Conservation (phyloP, 2,797 vertebrate species). For the Syngnathus rostellatus region DNA sequence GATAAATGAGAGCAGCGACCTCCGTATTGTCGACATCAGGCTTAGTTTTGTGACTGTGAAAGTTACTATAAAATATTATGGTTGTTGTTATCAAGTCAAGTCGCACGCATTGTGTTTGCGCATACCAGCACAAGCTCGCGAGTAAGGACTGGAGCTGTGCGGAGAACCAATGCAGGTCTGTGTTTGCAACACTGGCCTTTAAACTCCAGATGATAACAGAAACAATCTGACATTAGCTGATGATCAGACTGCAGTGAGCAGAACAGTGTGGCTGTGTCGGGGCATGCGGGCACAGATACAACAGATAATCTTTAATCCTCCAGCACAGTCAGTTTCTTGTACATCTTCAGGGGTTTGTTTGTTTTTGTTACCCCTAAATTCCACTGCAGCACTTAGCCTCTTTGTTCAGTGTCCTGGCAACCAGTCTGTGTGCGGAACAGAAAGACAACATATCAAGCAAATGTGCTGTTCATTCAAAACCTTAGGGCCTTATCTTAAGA, state of each 20-base stretch:
- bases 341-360: conserved; percentile 17
- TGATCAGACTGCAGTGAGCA: conserved; percentile 17
- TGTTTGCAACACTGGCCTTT: conserved; percentile 54
- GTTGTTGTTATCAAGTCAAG: conserved; percentile 1
- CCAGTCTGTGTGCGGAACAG: conserved; percentile 52
- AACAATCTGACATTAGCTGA: conserved; percentile 29
- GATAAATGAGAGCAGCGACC: no score
- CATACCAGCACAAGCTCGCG: conserved; percentile 37
- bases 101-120: conserved; percentile 33
- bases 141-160: conserved; percentile 39
- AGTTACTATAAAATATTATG: no score
- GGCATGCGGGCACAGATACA: conserved; percentile 13
- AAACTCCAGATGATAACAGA: conserved; percentile 38
- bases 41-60: no score
- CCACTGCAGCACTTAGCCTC: conserved; percentile 8
- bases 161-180: conserved; percentile 53
- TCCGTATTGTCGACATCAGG: no score
- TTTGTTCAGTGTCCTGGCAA: conserved; percentile 61
- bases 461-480: conserved; percentile 43
- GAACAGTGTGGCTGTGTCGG: conserved; percentile 25
- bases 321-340: neutral
- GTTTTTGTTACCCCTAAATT: conserved; percentile 18
- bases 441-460: conserved; percentile 38
- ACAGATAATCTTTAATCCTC: conserved; percentile 12
- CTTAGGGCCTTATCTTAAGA: conserved; percentile 33